Conservation (phyloP, 2,888 invertebrate species). For the Andrena praecox region DNA sequence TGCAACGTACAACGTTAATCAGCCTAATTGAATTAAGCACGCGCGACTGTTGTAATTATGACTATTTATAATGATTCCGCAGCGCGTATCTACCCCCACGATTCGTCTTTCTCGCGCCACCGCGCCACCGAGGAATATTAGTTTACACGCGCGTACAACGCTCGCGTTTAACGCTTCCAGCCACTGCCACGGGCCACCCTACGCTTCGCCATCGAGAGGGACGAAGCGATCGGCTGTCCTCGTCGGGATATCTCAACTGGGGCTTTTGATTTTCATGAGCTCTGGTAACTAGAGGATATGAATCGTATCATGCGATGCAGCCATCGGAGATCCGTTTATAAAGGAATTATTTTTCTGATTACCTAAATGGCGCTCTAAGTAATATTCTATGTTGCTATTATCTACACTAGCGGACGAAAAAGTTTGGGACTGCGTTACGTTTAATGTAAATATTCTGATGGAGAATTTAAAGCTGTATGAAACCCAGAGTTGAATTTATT, state of each 20-base stretch:
- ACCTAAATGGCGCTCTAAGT: no score
- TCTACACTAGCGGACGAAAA: no score
- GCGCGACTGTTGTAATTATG: slow-evolving; percentile 84
- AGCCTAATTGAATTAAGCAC: slow-evolving; percentile 84
- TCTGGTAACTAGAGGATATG: no score
- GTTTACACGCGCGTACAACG: slow-evolving; percentile 69
- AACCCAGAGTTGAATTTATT: no score
- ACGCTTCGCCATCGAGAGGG: background rate
- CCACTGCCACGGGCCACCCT: slow-evolving; percentile 4
- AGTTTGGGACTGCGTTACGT: no score
- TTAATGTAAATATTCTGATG: no score
- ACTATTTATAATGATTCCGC: slow-evolving; percentile 84
- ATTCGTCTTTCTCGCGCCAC: slow-evolving; percentile 43
- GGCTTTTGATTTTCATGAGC: no score
- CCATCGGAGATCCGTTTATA: no score
- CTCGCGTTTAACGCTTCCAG: slow-evolving; percentile 41
- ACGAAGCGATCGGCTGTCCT: background rate
- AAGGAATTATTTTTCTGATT: no score
- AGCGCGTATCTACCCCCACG: slow-evolving; percentile 59
- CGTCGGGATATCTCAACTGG: background rate
- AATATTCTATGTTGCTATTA: no score
- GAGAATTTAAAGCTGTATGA: no score
- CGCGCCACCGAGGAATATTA: slow-evolving; percentile 65
- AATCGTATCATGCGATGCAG: no score
- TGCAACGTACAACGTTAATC: slow-evolving; percentile 84